phyloP scores from a whole-genome alignment of 1,140 invertebrate species.

The Anthonomus grandis region DNA sequence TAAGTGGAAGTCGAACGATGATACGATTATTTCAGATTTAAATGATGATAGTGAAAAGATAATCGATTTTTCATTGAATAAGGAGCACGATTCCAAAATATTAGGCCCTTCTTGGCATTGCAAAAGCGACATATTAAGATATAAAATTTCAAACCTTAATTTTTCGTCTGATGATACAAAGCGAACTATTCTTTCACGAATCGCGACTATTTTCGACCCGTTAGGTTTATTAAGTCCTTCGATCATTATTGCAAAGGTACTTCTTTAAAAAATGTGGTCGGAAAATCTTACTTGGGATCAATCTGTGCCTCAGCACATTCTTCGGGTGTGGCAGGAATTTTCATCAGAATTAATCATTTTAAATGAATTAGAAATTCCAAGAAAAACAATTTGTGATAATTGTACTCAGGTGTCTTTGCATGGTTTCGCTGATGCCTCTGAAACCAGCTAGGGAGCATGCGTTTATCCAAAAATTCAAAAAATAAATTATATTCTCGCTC shows the following conservation, averaged over 20 bases:
- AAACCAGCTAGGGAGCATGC: not conserved
- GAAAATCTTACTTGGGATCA: conserved; percentile 43
- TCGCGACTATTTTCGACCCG: conserved; percentile 32
- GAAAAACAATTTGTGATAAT: not conserved
- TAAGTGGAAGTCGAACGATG: too few species aligned
- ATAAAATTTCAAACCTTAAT: too few species aligned
- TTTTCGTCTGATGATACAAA: too few species aligned
- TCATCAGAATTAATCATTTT: not conserved
- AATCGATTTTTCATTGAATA: too few species aligned
- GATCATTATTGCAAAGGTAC: conserved; percentile 38
- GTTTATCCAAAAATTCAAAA: not conserved
- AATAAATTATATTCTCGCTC: not conserved
- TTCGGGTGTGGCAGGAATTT: conserved; percentile 11
- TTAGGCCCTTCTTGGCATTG: conserved; percentile 14
- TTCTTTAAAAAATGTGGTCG: conserved; percentile 43
- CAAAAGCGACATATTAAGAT: conserved; percentile 2
- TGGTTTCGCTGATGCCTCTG: not conserved
- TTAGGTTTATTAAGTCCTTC: conserved; percentile 36
- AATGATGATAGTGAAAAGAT: too few species aligned
- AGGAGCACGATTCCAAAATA: conserved; percentile 10
- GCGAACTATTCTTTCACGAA: conserved; percentile 24
- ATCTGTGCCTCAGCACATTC: conserved; percentile 27
- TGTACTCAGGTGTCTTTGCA: not conserved
- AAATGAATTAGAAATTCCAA: not conserved
- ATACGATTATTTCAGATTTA: not conserved